Evolutionary conservation across 2,888 invertebrate species (phyloP), one percentile per base, ranked within the genome.

Genomic region (Eupithecia centaureata): DNA sequence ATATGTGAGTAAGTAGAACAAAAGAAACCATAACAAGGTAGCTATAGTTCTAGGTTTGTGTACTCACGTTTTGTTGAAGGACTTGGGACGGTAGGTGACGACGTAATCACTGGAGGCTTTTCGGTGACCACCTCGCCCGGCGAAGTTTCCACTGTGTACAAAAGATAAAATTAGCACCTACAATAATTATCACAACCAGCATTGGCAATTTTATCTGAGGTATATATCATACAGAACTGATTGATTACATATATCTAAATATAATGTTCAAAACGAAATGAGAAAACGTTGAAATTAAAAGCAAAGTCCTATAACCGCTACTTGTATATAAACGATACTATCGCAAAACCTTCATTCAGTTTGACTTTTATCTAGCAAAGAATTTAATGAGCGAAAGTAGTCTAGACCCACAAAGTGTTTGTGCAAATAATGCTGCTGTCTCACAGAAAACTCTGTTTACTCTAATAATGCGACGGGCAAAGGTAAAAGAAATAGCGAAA

Each of bases 61-160:
- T 80, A 89, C 91, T 88, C 79, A 91, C 91, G 88, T 88, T 87
- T 89, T 76, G 80, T 78, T 63, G 84, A 76, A 22, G 86, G 84
- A 73, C 83, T 84, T 71, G 76, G 76, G 68, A 76, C 73, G 64
- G 74, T 77, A 28, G 82, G 76, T 65, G 82, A 78, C 54, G 83
- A 80, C 35, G 86, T 77, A 73, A 74, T 82, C 73, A 86, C 76
- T 51, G 87, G 86, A 67, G 89, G 87, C 74, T 87, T 88, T 64
- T 79, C 77, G 67, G 80, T 73, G 71, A 85, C 78, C 77, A 81
- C 82, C 73, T 88, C 86, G 79, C 61, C 72, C 76, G 79, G 65
- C 68, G 82, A 78, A 78, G 83, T 71, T 76, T 85, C 87, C 81
- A 82, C 89, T 88, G 79, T 38, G 67, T 38, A 72, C 75, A 38